Percentiles rank a stretch among this genome's conserved stretches.
These are phyloP conservation scores for Pemphigus obesinymphae DNA, from an alignment of 1,140 invertebrate species.

Conservation along the genomic window DNA sequence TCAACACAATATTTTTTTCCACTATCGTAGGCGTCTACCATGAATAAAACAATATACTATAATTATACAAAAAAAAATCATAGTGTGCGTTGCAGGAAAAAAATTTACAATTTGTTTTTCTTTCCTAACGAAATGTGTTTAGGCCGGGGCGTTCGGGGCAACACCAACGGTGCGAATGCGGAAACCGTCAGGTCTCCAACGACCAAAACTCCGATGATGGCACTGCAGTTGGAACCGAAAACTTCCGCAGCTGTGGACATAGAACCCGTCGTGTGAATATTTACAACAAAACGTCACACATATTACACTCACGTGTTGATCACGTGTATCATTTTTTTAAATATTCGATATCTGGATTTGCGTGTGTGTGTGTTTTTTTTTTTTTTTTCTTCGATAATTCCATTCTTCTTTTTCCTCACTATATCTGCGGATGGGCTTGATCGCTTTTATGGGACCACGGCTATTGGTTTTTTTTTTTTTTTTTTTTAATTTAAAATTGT, in stretches of 20 bases:
- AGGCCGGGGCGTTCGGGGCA: not conserved
- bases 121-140: not conserved
- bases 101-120: not conserved
- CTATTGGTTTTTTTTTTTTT: not conserved
- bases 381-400: not conserved
- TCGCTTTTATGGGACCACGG: slow-evolving; percentile 24
- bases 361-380: too few relatives aligned
- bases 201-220: not conserved
- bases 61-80: not conserved
- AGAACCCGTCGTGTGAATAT: not conserved
- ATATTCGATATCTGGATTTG: not conserved
- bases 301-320: not conserved
- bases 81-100: not conserved
- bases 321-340: not conserved
- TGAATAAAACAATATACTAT: not conserved
- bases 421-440: not conserved
- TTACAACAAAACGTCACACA: not conserved
- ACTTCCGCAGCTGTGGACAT: not conserved
- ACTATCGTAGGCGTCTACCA: too few relatives aligned
- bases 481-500: too few relatives aligned
- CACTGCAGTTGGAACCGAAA: not conserved
- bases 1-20: not conserved
- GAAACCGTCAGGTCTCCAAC: slow-evolving; percentile 21
- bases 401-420: not conserved
- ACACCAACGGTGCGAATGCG: not conserved